phyloP scores from a whole-genome alignment of 2,113 vertebrate genomes.

The Megaceryle torquata region DNA sequence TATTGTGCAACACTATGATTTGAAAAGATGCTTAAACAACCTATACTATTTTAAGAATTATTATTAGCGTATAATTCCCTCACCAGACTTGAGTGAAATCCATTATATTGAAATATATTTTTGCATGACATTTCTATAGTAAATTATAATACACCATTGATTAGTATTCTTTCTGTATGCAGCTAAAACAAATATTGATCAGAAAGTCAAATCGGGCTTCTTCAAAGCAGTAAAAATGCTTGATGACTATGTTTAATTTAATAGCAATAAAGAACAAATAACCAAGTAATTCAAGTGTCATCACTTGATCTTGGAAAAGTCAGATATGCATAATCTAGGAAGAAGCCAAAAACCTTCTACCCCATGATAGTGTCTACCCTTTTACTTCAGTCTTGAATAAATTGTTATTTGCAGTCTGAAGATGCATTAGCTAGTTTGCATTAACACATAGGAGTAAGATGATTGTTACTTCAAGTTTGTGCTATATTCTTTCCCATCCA shows the following conservation, averaged over 20 bases:
- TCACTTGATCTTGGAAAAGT: not conserved
- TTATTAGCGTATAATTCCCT: not conserved
- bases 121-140: not conserved
- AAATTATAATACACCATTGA: not conserved
- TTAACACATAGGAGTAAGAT: not conserved
- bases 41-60: not conserved
- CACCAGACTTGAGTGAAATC: not conserved
- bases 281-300: not conserved
- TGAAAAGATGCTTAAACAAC: not conserved
- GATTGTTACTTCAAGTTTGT: not conserved
- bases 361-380: not conserved
- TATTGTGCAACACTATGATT: not conserved
- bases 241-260: not conserved
- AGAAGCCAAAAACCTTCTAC: not conserved
- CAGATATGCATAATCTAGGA: not conserved
- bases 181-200: not conserved
- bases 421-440: not conserved
- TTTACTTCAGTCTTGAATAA: not conserved
- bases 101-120: not conserved
- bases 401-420: not conserved
- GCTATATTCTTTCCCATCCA: not conserved
- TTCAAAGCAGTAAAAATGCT: not conserved
- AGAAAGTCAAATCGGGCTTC: not conserved
- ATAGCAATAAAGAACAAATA: accelerated
- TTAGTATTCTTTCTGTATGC: not conserved